These are phyloP conservation scores for Araneus ventricosus DNA, from an alignment of 1,140 invertebrate genomes.

Conservation along the genomic window DNA sequence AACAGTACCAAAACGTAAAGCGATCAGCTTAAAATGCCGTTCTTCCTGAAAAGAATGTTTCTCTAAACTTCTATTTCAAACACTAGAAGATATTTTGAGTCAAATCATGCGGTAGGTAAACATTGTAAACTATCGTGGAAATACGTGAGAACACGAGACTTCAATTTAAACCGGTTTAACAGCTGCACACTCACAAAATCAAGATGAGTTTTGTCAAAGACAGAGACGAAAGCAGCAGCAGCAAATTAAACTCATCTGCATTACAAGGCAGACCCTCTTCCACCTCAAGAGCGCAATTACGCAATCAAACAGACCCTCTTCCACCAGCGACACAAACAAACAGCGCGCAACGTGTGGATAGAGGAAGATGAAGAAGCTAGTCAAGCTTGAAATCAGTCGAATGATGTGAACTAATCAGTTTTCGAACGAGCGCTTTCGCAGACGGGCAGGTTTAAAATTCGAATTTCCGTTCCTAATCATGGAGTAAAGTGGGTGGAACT, in stretches of 20 bases:
- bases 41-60: no score
- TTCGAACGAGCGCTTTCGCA: neutral
- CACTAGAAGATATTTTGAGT: neutral
- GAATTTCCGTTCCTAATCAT: slow-evolving; percentile 35
- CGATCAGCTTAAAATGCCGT: no score
- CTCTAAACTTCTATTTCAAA: neutral
- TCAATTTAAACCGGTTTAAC: slow-evolving; percentile 16
- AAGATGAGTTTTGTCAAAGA: neutral
- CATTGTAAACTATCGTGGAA: neutral
- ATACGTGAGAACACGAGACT: neutral
- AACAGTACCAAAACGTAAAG: no score
- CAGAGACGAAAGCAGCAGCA: neutral
- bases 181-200: neutral
- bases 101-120: neutral
- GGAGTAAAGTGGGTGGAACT: slow-evolving; percentile 20
- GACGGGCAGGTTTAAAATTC: slow-evolving; percentile 13
- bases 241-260: slow-evolving; percentile 16
- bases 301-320: neutral
- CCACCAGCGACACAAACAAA: neutral
- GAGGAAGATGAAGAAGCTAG: slow-evolving; percentile 6
- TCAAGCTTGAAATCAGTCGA: slow-evolving; percentile 34
- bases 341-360: neutral
- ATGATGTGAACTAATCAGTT: slow-evolving; percentile 35
- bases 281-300: neutral
- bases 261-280: neutral